These are phyloP conservation scores for Balaeniceps rex DNA, from an alignment of 2,113 vertebrate species.

Conservation along the genomic window DNA sequence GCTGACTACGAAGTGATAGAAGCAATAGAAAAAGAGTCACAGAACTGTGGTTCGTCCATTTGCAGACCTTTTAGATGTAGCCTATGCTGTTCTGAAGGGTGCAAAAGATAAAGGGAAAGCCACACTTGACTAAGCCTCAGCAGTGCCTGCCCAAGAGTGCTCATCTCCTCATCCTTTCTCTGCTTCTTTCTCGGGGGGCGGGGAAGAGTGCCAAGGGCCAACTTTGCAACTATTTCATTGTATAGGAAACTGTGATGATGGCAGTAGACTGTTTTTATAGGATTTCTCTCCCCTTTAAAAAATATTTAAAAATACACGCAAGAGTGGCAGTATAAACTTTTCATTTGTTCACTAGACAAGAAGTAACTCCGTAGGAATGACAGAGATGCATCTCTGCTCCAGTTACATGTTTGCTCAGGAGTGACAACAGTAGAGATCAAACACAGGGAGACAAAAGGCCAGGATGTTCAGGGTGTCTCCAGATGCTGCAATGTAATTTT, in stretches of 20 bases:
- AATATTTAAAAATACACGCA: neutral
- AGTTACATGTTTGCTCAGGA: accelerated
- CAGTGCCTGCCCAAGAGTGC: neutral
- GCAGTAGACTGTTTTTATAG: neutral
- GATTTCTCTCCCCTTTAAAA: neutral
- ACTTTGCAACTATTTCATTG: neutral
- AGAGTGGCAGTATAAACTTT: neutral
- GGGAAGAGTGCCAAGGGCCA: neutral
- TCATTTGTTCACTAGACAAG: neutral
- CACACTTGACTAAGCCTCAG: neutral
- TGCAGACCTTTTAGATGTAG: neutral
- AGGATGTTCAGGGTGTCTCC: neutral
- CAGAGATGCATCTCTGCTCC: neutral
- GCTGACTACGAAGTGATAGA: neutral
- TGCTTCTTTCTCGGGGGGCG: neutral
- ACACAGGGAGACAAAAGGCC: neutral
- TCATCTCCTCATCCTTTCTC: neutral
- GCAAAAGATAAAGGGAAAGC: neutral
- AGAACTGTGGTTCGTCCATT: neutral
- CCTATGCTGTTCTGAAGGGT: neutral
- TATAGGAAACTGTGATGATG: neutral
- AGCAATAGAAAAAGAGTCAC: neutral
- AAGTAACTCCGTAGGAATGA: neutral
- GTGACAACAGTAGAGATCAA: neutral
- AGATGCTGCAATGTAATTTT: neutral